A percentile compares a stretch with the other conserved stretches of the same genome.
Evolutionary conservation across 2,113 vertebrate species (phyloP).

Genomic region (Mirza zaza): DNA sequence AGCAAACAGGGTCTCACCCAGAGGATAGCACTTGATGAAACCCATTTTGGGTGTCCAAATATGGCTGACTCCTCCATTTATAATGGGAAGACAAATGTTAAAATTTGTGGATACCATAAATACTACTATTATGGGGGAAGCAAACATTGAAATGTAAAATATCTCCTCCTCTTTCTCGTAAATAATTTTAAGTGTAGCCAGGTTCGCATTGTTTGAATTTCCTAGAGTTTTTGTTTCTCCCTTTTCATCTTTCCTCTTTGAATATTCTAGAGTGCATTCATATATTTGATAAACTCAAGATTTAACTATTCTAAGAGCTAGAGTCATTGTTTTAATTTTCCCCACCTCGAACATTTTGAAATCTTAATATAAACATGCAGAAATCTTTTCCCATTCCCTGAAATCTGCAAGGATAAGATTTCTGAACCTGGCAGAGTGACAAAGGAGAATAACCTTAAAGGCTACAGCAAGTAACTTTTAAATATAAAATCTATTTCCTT

Average conservation of each 20-base stretch:
- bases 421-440: background rate
- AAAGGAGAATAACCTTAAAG: conserved; percentile 33
- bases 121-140: background rate
- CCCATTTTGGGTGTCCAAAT: background rate
- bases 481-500: conserved; percentile 74
- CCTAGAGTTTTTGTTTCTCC: background rate
- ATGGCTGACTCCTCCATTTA: background rate
- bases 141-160: background rate
- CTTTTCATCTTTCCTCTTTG: background rate
- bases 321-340: background rate
- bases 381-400: conserved; percentile 38
- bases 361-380: background rate
- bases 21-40: background rate
- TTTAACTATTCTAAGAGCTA: background rate
- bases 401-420: background rate
- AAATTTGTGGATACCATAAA: background rate
- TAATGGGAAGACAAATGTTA: background rate
- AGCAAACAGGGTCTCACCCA: background rate
- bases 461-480: conserved; percentile 46
- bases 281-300: background rate
- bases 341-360: background rate
- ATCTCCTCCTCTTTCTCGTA: background rate
- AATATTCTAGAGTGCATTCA: background rate
- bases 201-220: background rate
- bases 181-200: background rate